Base-by-base conservation (phyloP, 23 tunicate species). In the Diplosoma virens region DNA sequence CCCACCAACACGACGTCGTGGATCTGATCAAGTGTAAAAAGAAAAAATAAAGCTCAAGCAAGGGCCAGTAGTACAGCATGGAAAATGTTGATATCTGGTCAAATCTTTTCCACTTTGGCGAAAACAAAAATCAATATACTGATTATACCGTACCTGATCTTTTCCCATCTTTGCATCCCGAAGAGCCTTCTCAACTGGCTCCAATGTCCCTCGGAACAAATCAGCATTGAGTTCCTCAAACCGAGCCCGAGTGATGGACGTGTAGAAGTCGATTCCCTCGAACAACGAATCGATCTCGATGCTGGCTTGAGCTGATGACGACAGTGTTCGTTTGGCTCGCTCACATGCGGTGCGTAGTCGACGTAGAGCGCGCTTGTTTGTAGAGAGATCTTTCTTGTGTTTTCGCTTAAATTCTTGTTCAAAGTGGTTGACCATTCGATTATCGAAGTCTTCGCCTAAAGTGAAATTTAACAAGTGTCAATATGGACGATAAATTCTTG, bases 201-300 rank as follows among this genome's bases (percentile, higher is more conserved):
- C 99, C 47, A 88, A 34, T 2, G 99, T 94, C 56, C 78, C 95
- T n/a, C 99, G 86, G 91, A 94, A 94, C 3, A 94, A 89, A 74
- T 88, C 95, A 30, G 81, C 67, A 65, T 72, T 67, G 58, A 83
- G 80, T 45, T 94, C 99, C 48, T 94, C 99, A 73, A 94, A 94
- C 30, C 99, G 90, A 56, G 99, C 99, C 30, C 99, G 87, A 22
- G 99, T 94, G 72, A 94, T 83, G n/a, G 90, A 80, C 28, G 99
- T 94, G 86, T 94, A 94, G 63, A 88, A 94, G 58, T 94, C 99
- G 54, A 94, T 76, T 29, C 99, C 99, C 56, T 94, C 99, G 75
- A 71, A 94, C 47, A 94, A 85, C 24, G 99, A 94, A 56, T 94
- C 99, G 52, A 94, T 94, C 73, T 94, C 99, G 54, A 94, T 81